Percentiles rank a stretch among this genome's conserved stretches.
Conservation (phyloP, 2,888 invertebrate species). For the Bimastos eiseni region DNA sequence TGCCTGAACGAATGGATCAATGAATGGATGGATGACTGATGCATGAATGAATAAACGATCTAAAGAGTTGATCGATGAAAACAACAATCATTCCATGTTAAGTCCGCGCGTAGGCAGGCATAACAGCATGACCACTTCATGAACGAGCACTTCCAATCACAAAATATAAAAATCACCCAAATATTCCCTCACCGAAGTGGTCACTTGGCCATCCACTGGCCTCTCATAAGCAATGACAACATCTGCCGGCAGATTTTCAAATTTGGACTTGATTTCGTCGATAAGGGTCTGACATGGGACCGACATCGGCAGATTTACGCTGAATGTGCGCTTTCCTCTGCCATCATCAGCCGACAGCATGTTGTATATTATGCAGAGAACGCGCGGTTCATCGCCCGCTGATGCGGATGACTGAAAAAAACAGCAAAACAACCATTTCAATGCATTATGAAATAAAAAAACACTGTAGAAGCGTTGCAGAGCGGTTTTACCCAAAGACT, state of each 20-base stretch:
- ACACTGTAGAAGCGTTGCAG: background rate
- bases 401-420: background rate
- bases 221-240: slow-evolving; percentile 41
- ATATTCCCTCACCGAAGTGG: background rate
- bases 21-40: no score
- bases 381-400: slow-evolving; percentile 53
- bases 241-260: slow-evolving; percentile 56
- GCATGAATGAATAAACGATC: no score
- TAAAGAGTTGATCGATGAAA: background rate
- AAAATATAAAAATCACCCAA: background rate
- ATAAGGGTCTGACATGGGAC: slow-evolving; percentile 64
- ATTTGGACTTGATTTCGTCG: slow-evolving; percentile 64
- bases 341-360: slow-evolving; percentile 49
- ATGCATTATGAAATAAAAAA: no score
- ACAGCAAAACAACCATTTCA: slow-evolving; percentile 9
- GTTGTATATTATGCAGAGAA: slow-evolving; percentile 64
- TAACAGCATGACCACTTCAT: background rate
- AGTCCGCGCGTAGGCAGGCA: background rate
- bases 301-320: slow-evolving; percentile 62
- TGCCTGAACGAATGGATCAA: no score
- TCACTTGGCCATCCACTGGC: background rate
- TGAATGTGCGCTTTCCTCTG: slow-evolving; percentile 49
- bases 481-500: background rate
- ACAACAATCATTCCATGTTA: background rate
- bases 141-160: background rate